These are phyloP conservation scores for Telmatochromis sp. DNA, from an alignment of 2,113 vertebrate genomes.

Conservation along the genomic window DNA sequence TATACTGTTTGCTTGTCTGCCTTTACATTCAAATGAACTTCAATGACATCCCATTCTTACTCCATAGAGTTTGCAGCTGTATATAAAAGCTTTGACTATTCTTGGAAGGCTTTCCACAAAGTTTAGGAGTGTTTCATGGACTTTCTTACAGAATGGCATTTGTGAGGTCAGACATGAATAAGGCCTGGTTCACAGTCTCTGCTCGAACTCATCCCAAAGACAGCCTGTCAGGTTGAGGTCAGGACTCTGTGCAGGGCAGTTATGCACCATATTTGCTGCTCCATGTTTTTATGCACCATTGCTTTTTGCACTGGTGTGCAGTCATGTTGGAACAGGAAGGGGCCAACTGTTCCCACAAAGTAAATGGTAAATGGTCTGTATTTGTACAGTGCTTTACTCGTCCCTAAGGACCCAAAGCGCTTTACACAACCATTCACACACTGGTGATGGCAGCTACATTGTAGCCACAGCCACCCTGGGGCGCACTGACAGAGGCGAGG, in stretches of 20 bases:
- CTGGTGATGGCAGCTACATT: too few species aligned
- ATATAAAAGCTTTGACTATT: not conserved
- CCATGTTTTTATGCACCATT: accelerated
- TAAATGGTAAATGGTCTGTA: not conserved
- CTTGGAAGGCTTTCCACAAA: not conserved
- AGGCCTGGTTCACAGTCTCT: not conserved
- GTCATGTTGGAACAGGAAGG: not conserved
- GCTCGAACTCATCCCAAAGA: not conserved
- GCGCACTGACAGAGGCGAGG: too few species aligned
- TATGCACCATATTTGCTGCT: not conserved
- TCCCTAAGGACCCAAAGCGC: too few species aligned
- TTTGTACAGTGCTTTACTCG: too few species aligned
- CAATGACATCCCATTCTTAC: not conserved
- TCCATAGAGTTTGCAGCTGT: not conserved
- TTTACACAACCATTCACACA: too few species aligned
- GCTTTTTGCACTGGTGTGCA: not conserved
- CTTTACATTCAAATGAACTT: not conserved
- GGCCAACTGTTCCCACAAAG: not conserved
- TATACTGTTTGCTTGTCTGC: not conserved
- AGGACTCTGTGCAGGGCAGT: not conserved
- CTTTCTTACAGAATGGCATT: not conserved
- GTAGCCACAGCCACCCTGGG: too few species aligned
- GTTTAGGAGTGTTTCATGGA: not conserved
- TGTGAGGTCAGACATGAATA: not conserved
- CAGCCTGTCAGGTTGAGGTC: not conserved